Evolutionary conservation across 2,113 vertebrate genomes (phyloP).

Genomic region (Pterophyllum scalare): DNA sequence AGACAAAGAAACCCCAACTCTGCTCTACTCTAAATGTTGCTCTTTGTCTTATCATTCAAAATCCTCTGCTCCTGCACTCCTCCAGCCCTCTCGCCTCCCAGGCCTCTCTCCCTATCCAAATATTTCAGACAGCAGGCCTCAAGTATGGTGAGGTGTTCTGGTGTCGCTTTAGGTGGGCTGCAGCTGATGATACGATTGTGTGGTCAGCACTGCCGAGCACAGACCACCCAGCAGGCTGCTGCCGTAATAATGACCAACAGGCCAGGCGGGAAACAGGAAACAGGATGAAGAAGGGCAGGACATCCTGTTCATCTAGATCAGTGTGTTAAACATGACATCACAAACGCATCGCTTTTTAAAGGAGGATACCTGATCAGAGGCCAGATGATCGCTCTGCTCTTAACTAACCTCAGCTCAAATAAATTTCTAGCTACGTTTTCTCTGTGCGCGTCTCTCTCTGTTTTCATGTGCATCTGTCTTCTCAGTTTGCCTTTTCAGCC

Average conservation of each 20-base stretch:
- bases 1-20: slow-evolving; percentile 58
- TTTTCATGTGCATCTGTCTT: slow-evolving; percentile 63
- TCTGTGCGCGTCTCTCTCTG: slow-evolving; percentile 57
- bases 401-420: slow-evolving; percentile 40
- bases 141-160: slow-evolving; percentile 68
- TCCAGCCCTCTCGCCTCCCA: slow-evolving; percentile 65
- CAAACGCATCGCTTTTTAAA: slow-evolving; percentile 40
- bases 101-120: slow-evolving; percentile 67
- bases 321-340: slow-evolving; percentile 64
- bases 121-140: slow-evolving; percentile 80
- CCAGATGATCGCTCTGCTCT: slow-evolving; percentile 14
- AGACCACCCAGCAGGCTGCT: slow-evolving; percentile 79
- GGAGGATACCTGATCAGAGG: slow-evolving; percentile 49
- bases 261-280: slow-evolving; percentile 76
- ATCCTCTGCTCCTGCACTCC: slow-evolving; percentile 64
- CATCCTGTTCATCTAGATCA: slow-evolving; percentile 78
- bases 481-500: slow-evolving; percentile 67
- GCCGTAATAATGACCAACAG: slow-evolving; percentile 71
- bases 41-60: slow-evolving; percentile 73
- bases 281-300: slow-evolving; percentile 79
- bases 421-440: slow-evolving; percentile 30
- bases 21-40: slow-evolving; percentile 68
- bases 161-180: slow-evolving; percentile 78
- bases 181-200: slow-evolving; percentile 74
- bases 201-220: slow-evolving; percentile 67